phyloP scores from a whole-genome alignment of 2,113 vertebrate species.

The Serilophus lunatus region DNA sequence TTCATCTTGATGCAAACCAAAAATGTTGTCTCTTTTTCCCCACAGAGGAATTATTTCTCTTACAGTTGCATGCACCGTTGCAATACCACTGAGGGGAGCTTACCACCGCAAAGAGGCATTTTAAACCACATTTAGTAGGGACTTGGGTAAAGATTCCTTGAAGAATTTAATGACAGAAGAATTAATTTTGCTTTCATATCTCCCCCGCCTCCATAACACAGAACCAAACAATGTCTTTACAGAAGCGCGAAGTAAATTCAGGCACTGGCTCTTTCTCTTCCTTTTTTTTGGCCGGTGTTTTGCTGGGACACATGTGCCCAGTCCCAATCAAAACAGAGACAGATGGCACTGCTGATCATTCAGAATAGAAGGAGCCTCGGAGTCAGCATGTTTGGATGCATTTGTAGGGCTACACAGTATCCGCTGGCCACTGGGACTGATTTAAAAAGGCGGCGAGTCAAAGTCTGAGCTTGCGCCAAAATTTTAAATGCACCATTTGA shows the following conservation, averaged over 20 bases:
- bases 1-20: conserved; percentile 66
- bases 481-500: conserved; percentile 58
- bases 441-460: conserved; percentile 48
- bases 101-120: background rate
- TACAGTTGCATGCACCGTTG: conserved; percentile 46
- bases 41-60: conserved; percentile 55
- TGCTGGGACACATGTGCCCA: conserved; percentile 46
- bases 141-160: conserved; percentile 42
- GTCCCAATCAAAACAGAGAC: conserved; percentile 64
- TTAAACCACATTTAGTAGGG: conserved; percentile 46
- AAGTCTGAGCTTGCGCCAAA: conserved; percentile 47
- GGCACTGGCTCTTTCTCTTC: background rate
- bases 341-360: conserved; percentile 61
- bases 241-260: conserved; percentile 57
- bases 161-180: conserved; percentile 61
- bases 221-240: conserved; percentile 51
- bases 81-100: conserved; percentile 42
- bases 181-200: conserved; percentile 62
- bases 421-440: conserved; percentile 54
- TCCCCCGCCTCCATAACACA: conserved; percentile 29
- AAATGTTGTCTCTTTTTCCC: conserved; percentile 21
- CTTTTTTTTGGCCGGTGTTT: conserved; percentile 42
- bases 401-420: conserved; percentile 24
- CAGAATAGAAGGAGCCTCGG: conserved; percentile 43
- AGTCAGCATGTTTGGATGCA: conserved; percentile 61